phyloP scores from a whole-genome alignment of 2,888 invertebrate genomes.

The Epicampocera succincta region DNA sequence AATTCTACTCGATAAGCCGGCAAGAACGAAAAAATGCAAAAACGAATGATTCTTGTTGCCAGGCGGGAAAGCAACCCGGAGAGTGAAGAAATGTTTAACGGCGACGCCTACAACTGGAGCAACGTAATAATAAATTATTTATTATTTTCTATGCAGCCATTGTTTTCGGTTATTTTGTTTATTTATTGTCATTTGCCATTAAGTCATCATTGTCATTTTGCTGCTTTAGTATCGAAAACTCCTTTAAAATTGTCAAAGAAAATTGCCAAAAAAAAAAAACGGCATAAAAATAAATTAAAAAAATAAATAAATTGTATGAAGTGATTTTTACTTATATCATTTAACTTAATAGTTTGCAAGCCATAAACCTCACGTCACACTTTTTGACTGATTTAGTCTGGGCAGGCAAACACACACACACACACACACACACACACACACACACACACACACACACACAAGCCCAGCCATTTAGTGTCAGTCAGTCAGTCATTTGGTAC shows the following conservation, averaged over 20 bases:
- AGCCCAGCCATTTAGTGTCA: slow-evolving; percentile 26
- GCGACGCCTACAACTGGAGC: slow-evolving; percentile 23
- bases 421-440: slow-evolving; percentile 10
- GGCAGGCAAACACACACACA: slow-evolving; percentile 10
- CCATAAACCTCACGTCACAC: slow-evolving; percentile 18
- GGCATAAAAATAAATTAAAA: background rate
- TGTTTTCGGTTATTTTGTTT: background rate
- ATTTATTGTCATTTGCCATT: background rate
- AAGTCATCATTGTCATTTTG: too few species aligned
- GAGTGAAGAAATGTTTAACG: slow-evolving; percentile 27
- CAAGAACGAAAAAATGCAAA: slow-evolving; percentile 8
- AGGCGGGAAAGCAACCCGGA: background rate
- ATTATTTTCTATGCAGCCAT: background rate
- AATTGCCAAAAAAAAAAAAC: background rate
- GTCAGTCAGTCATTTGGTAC: slow-evolving; percentile 15
- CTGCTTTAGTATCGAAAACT: background rate
- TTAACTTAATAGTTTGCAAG: slow-evolving; percentile 75
- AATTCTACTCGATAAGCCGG: slow-evolving; percentile 15
- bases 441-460: background rate
- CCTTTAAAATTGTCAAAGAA: slow-evolving; percentile 8
- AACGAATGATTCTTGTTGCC: slow-evolving; percentile 8
- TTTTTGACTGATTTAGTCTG: slow-evolving; percentile 2
- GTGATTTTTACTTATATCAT: slow-evolving; percentile 77
- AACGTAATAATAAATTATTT: slow-evolving; percentile 8
- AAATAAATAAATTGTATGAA: too few species aligned